A percentile compares a stretch with the other conserved stretches of the same genome.
Conservation (phyloP, 2,888 invertebrate genomes). For the Pachymerium ferrugineum region DNA sequence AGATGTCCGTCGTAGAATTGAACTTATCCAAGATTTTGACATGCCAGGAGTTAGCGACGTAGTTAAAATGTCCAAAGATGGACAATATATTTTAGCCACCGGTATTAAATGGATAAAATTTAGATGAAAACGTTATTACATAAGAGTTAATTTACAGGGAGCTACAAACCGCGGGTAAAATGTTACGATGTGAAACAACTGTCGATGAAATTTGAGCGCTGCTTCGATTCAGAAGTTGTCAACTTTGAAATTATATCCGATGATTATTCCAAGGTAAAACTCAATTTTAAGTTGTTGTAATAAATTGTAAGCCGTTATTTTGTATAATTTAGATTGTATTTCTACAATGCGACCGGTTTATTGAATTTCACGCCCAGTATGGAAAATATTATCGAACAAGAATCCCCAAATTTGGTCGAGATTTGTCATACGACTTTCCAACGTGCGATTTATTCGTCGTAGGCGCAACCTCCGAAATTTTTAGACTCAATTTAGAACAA, state of each 20-base stretch:
- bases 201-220: slow-evolving; percentile 94
- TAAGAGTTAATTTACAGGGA: slow-evolving; percentile 43
- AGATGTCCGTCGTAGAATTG: slow-evolving; percentile 83
- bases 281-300: neutral
- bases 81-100: slow-evolving; percentile 83
- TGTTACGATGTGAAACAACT: slow-evolving; percentile 95
- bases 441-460: slow-evolving; percentile 89
- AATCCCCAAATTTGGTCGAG: slow-evolving; percentile 92
- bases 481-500: slow-evolving; percentile 88
- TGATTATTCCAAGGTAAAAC: slow-evolving; percentile 82
- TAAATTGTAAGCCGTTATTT: slow-evolving; percentile 33
- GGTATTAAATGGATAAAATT: slow-evolving; percentile 54
- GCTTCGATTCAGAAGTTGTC: slow-evolving; percentile 94
- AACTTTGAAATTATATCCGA: slow-evolving; percentile 87
- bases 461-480: slow-evolving; percentile 82
- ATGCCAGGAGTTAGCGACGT: slow-evolving; percentile 92
- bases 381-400: slow-evolving; percentile 84
- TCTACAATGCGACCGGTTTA: slow-evolving; percentile 79
- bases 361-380: slow-evolving; percentile 92
- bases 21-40: slow-evolving; percentile 97
- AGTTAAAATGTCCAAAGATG: slow-evolving; percentile 79
- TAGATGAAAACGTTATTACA: neutral
- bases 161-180: slow-evolving; percentile 89
- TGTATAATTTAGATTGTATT: slow-evolving; percentile 69
- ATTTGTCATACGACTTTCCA: slow-evolving; percentile 81